Evolutionary conservation across 2,113 vertebrate species (phyloP), one percentile per base, ranked within the genome.

Genomic region (Merops nubicus): DNA sequence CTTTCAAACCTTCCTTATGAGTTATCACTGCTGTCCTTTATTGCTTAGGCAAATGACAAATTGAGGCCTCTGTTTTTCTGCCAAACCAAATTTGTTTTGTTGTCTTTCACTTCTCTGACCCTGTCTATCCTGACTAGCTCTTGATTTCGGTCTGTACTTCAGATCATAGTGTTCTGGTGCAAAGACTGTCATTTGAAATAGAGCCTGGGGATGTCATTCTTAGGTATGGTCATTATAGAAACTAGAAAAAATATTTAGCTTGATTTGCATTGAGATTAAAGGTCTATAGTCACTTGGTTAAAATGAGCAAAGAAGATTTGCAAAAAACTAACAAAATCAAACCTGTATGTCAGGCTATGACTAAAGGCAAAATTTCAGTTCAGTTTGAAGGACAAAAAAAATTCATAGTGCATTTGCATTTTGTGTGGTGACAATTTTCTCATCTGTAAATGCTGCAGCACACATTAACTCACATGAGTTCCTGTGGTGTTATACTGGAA

Each of bases 31-130:
- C 54, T 60, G 28, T 56, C 42, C 51, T 42, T 85, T 57, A 48
- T 57, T 88, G 53, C 65, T 88, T 53, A 75, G 65, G 75, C 70
- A 88, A 92, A 91, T 91, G 69, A 91, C 42, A 82, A 95, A 88
- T 29, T 33, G 82, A 85, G 42, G 65, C 42, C 78, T 69, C 84
- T 74, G 34, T 34, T 91, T 88, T 91, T 67, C 89, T 88, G 79
- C 86, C 91, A 94, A 85, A 88, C 11, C 9, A 5, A 57, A 43
- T 85, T 91, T 88, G 42, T 70, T 85, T 62, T 78, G 50, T 62
- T 94, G 70, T 85, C 86, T 90, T 80, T 82, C 74, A 48, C 18
- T 82, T 81, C 31, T 70, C 42, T 45, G 16, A 53, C 38, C 28
- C 65, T 64, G 34, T 65, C 45, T 83, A 2, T 78, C 83, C 43